phyloP scores from a whole-genome alignment of 2,888 invertebrate species.

The Heliothis peltigera region DNA sequence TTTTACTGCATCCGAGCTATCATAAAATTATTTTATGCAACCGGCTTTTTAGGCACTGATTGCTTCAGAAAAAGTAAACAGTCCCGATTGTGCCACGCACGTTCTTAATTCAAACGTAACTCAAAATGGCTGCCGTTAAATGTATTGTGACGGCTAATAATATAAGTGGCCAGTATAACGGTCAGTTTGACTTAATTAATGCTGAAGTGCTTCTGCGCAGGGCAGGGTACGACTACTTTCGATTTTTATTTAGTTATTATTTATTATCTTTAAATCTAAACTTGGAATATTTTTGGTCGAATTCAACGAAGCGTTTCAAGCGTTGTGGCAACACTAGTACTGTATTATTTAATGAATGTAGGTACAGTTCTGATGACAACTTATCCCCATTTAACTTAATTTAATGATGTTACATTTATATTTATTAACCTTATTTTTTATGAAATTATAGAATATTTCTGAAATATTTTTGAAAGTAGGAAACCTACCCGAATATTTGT shows the following conservation, averaged over 20 bases:
- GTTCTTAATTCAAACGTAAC: conserved; percentile 52
- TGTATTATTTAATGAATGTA: too few relatives aligned
- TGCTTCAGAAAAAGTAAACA: neutral
- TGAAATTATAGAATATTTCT: too few relatives aligned
- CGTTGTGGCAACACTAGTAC: conserved; percentile 20
- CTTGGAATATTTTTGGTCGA: conserved; percentile 39
- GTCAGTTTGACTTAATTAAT: conserved; percentile 82
- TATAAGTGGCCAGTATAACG: conserved; percentile 81
- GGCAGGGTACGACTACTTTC: conserved; percentile 65
- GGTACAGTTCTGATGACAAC: neutral
- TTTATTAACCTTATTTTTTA: too few relatives aligned
- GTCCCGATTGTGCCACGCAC: conserved; percentile 35
- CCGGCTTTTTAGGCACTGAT: neutral
- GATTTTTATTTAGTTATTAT: conserved; percentile 65
- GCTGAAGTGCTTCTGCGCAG: conserved; percentile 74
- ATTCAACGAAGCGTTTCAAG: conserved; percentile 44
- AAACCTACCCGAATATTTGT: neutral
- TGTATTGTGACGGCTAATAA: conserved; percentile 85
- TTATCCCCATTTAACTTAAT: too few relatives aligned
- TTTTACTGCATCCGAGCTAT: too few relatives aligned
- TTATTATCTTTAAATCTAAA: conserved; percentile 32
- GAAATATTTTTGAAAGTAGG: neutral
- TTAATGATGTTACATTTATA: too few relatives aligned
- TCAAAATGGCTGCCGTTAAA: conserved; percentile 81
- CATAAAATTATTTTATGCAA: too few relatives aligned